Conservation (phyloP, 2,888 invertebrate species). For the Ennomos quercinarius region DNA sequence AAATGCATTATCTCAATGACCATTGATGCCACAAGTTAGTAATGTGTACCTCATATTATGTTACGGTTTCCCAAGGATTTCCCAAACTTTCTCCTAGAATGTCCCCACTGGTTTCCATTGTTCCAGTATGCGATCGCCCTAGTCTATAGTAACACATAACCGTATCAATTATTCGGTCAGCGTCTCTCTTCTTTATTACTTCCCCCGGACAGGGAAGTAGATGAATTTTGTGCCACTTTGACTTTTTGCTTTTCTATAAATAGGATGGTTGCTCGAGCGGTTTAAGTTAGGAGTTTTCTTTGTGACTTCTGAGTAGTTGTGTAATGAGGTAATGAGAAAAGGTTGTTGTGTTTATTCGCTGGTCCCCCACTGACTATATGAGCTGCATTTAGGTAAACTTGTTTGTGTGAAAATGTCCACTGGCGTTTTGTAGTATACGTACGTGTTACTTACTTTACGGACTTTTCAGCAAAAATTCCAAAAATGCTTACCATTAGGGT, state of each 20-base stretch:
- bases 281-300: constrained; percentile 19
- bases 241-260: constrained; percentile 51
- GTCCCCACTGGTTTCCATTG: constrained; percentile 10
- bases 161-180: constrained; percentile 82
- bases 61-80: constrained; percentile 5
- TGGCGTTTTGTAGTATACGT: too few relatives aligned
- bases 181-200: constrained; percentile 79
- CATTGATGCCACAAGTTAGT: too few relatives aligned
- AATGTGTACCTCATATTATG: not conserved
- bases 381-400: too few relatives aligned
- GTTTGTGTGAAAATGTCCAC: too few relatives aligned
- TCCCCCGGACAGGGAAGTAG: constrained; percentile 62
- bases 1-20: too few relatives aligned
- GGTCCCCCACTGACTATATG: too few relatives aligned
- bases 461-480: not conserved
- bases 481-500: not conserved
- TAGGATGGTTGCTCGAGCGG: constrained; percentile 30
- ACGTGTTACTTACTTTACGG: too few relatives aligned
- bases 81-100: constrained; percentile 15
- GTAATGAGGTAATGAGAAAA: constrained; percentile 7
- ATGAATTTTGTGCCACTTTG: constrained; percentile 57
- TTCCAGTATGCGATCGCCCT: constrained; percentile 45
- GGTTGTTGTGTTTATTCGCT: not conserved
- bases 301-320: not conserved
- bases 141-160: constrained; percentile 68